Conservation (phyloP, 2,797 vertebrate genomes). For the Pseudomugil gertrudae region DNA sequence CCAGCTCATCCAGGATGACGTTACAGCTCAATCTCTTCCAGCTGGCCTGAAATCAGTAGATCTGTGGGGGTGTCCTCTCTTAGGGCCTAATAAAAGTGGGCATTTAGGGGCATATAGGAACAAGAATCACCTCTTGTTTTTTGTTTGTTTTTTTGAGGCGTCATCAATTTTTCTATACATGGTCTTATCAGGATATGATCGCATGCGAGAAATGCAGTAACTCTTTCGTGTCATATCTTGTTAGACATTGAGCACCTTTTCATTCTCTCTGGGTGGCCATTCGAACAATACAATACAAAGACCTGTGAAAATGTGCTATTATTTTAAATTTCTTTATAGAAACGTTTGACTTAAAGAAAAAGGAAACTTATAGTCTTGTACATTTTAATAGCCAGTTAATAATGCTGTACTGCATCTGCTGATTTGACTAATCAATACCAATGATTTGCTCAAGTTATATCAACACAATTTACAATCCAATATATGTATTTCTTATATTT, state of each 20-base stretch:
- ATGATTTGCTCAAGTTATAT: not conserved
- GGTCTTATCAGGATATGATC: not conserved
- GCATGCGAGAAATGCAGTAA: not conserved
- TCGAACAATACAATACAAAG: not conserved
- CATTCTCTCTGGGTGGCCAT: not conserved
- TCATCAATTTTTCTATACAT: not conserved
- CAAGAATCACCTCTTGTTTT: not conserved
- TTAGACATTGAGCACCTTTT: not conserved
- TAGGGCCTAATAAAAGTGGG: not conserved
- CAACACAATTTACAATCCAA: not conserved
- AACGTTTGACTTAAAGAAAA: not conserved
- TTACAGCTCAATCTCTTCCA: constrained; percentile 2
- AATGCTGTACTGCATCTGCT: not conserved
- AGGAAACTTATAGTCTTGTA: not conserved
- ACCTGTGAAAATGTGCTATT: not conserved
- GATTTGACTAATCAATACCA: not conserved
- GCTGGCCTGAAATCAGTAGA: not conserved
- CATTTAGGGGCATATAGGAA: not conserved
- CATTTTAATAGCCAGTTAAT: not conserved
- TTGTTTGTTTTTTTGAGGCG: not conserved
- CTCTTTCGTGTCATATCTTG: not conserved
- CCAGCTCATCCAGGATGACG: constrained; percentile 21
- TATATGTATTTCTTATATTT: not conserved
- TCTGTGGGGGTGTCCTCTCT: not conserved
- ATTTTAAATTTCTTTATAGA: not conserved